Conservation (phyloP, 2,797 vertebrate species). For the Gobionotothen gibberifrons region DNA sequence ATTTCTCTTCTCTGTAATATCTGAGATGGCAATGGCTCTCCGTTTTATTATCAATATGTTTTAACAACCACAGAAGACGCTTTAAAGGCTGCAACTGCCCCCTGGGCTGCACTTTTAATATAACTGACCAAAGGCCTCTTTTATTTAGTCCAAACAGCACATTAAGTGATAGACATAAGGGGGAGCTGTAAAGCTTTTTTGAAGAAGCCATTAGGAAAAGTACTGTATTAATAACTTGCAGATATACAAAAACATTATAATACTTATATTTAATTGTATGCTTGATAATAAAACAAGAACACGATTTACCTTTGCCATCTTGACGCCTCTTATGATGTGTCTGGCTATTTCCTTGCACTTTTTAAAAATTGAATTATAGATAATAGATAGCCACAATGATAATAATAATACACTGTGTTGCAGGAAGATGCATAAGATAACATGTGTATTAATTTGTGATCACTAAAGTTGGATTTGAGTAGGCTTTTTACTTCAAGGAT, state of each 20-base stretch:
- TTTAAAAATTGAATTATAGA: neutral
- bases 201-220: conserved; percentile 4
- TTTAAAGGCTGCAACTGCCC: conserved; percentile 48
- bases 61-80: conserved; percentile 55
- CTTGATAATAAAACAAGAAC: neutral
- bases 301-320: neutral
- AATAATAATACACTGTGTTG: neutral
- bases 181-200: conserved; percentile 32
- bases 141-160: conserved; percentile 65
- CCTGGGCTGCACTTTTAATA: conserved; percentile 70
- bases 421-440: neutral
- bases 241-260: neutral
- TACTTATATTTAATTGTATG: no score
- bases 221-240: neutral
- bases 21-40: conserved; percentile 14
- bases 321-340: neutral
- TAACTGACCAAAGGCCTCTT: conserved; percentile 64
- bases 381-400: neutral
- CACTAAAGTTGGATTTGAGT: neutral
- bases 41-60: conserved; percentile 57
- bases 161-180: conserved; percentile 42
- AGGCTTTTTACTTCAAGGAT: neutral
- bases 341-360: neutral
- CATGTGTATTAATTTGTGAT: neutral
- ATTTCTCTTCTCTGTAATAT: conserved; percentile 36